Conservation (phyloP, 2,797 vertebrate genomes). For the Helarctos malayanus region DNA sequence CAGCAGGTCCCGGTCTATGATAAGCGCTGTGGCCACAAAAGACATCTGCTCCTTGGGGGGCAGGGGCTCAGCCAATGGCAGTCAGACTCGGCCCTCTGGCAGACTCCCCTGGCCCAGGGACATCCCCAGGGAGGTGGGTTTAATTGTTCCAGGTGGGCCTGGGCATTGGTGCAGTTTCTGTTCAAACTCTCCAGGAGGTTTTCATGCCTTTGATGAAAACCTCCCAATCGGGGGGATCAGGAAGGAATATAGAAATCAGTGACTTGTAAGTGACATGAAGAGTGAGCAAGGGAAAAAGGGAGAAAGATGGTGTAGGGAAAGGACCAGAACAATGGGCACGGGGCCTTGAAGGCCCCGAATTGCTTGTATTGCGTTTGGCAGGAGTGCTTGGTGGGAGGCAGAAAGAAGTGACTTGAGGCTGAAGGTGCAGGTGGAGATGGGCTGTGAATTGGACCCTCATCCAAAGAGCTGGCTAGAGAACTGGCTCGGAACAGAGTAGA, state of each 20-base stretch:
- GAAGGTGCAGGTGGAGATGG: accelerated
- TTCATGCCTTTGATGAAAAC: background rate
- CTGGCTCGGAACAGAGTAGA: background rate
- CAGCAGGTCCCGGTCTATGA: background rate
- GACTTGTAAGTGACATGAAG: background rate
- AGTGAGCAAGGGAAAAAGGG: too few species aligned
- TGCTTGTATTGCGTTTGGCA: accelerated
- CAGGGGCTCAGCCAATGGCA: accelerated
- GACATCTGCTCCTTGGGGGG: too few species aligned
- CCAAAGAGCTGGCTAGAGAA: background rate
- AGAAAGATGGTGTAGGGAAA: too few species aligned
- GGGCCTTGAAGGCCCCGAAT: accelerated
- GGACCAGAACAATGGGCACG: background rate
- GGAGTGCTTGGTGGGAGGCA: background rate
- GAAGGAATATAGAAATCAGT: background rate
- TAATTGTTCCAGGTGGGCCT: background rate
- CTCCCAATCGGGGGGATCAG: background rate
- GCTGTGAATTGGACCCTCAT: background rate
- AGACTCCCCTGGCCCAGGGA: background rate
- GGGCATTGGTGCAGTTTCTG: background rate
- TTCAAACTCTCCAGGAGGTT: background rate
- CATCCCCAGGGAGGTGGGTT: background rate
- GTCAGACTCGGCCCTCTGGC: background rate
- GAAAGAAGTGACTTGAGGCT: background rate
- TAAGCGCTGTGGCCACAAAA: accelerated